A percentile compares a stretch with the other conserved stretches of the same genome.
Evolutionary conservation across 2,888 invertebrate species (phyloP).

Genomic region (Timandra comae): DNA sequence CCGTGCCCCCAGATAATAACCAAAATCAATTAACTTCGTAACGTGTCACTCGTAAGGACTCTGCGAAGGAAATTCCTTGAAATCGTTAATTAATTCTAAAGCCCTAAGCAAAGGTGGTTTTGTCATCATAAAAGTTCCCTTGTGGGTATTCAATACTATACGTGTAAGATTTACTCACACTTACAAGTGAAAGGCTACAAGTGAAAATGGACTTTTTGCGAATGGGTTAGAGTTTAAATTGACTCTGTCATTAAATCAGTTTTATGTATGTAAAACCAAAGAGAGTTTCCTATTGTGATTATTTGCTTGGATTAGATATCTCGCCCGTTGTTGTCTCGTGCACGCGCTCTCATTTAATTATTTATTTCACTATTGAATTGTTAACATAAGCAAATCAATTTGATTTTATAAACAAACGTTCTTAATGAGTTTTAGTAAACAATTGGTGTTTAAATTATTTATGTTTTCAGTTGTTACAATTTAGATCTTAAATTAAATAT

Average conservation of each 20-base stretch:
- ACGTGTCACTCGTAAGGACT: conserved; percentile 29
- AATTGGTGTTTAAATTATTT: too few relatives aligned
- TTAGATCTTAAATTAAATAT: too few relatives aligned
- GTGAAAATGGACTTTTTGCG: conserved; percentile 21
- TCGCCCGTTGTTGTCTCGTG: conserved; percentile 31
- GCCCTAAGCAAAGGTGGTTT: conserved; percentile 48
- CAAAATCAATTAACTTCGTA: conserved; percentile 23
- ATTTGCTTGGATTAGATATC: conserved; percentile 47
- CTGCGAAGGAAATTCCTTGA: conserved; percentile 42
- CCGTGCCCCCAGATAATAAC: too few relatives aligned
- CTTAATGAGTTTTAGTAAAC: too few relatives aligned
- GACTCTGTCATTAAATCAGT: conserved; percentile 5
- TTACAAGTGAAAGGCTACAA: conserved; percentile 13
- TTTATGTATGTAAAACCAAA: conserved; percentile 26
- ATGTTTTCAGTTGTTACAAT: too few relatives aligned
- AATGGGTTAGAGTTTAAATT: conserved; percentile 18
- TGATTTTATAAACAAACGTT: too few relatives aligned
- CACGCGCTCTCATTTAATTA: conserved; percentile 26
- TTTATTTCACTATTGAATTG: conserved; percentile 26
- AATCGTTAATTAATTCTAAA: conserved; percentile 57
- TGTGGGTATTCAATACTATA: conserved; percentile 36
- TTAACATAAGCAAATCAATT: conserved; percentile 14
- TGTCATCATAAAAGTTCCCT: conserved; percentile 52
- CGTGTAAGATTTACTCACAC: conserved; percentile 27
- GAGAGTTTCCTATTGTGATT: conserved; percentile 35